phyloP scores from a whole-genome alignment of 2,113 vertebrate genomes.

The Callipepla squamata region DNA sequence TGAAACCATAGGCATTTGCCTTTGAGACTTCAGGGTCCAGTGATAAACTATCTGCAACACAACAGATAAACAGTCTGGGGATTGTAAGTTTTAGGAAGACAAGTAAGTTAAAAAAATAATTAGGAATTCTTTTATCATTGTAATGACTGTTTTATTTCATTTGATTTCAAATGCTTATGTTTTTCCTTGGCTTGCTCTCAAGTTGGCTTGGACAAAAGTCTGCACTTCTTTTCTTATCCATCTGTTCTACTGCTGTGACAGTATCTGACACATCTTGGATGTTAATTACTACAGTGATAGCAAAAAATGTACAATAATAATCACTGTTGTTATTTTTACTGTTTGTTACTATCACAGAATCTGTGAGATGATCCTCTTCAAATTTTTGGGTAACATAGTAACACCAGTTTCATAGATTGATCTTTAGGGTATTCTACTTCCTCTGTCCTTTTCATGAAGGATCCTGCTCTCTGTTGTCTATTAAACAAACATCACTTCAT shows the following conservation, averaged over 20 bases:
- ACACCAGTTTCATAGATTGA: not conserved
- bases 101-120: not conserved
- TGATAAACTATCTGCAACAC: constrained; percentile 77
- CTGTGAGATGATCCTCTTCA: not conserved
- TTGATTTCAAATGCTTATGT: not conserved
- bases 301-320: not conserved
- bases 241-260: not conserved
- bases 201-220: not conserved
- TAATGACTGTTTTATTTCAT: not conserved
- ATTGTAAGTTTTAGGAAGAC: not conserved
- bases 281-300: not conserved
- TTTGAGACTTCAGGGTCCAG: constrained; percentile 82
- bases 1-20: constrained; percentile 86
- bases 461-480: not conserved
- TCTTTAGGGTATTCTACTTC: not conserved
- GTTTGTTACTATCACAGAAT: not conserved
- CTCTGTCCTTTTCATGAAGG: not conserved
- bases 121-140: not conserved
- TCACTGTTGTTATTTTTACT: no score
- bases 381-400: not conserved
- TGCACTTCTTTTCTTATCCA: not conserved
- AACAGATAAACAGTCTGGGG: not conserved
- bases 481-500: not conserved
- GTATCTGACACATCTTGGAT: not conserved
- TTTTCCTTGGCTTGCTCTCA: not conserved